Base-by-base conservation (phyloP, 2,113 vertebrate genomes). In the Orycteropus afer region DNA sequence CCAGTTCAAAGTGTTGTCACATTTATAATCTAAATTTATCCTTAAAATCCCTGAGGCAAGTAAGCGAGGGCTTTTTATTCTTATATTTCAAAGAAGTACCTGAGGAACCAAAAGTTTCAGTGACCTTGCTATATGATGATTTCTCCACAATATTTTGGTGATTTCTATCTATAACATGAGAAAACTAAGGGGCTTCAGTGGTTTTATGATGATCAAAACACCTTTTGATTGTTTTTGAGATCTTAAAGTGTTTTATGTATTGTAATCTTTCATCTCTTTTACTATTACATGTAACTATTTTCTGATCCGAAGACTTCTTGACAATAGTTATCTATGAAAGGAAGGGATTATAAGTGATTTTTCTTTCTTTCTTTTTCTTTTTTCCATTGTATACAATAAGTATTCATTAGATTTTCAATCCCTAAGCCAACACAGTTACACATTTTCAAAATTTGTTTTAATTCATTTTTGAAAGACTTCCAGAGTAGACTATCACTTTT, bases 1-100 rank as follows among this genome's bases (percentile, higher is more conserved):
- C 7, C 49, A 45, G 67, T 93, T 96, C 93, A 96, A 94, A 95
- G 37, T 86, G 1, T 25, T 61, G 7, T 81, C 91, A 94, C 85
- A 83, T 77, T 78, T 87, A 27, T 23, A 61, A 86, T 90, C 84
- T 95, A 91, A 96, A 91, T 95, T 96, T 97, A 89, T 87, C 89
- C 80, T 86, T 86, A 86, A 82, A n/a, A 12, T 80, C 51, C 63
- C 65, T 32, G 11, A 91, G 37, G 81, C 23, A 57, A 29, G 55
- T 86, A 67, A 87, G 74, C 51, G 51, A n/a, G 6, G 22, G 40
- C 51, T 73, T 93, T 89, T 89, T 94, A 93, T 94, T 87, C 93
- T 90, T 94, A 5, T 55, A 77, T 89, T 91, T 96, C 79, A 94
- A 89, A 95, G 51, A 27, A 84, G 40, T 13, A 73, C 18, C 23